Evolutionary conservation across 2,888 invertebrate genomes (phyloP).

Genomic region (Hirtodrosophila cameraria): DNA sequence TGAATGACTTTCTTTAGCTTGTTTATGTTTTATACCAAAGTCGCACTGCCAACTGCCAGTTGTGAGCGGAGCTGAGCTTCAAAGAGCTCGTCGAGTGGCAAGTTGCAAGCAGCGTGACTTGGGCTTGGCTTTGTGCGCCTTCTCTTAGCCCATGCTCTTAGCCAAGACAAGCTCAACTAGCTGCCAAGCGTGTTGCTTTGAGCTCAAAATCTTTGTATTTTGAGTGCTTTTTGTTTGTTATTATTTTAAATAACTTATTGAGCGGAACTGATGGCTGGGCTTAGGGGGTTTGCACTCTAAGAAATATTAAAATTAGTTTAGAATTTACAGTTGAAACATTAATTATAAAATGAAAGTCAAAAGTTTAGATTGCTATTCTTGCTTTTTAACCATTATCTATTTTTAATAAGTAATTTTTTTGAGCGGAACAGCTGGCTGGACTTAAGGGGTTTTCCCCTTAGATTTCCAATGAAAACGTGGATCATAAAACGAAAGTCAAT

Average conservation of each 20-base stretch:
- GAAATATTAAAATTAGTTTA: too few species aligned
- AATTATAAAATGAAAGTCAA: too few species aligned
- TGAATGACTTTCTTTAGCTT: slow-evolving; percentile 82
- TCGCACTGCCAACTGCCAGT: slow-evolving; percentile 7
- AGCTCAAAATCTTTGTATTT: neutral
- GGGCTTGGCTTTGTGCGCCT: slow-evolving; percentile 21
- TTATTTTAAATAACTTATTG: slow-evolving; percentile 26
- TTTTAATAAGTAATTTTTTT: too few species aligned
- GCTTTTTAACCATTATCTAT: too few species aligned
- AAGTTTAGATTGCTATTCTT: too few species aligned
- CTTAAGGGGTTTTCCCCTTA: too few species aligned
- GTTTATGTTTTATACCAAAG: slow-evolving; percentile 82
- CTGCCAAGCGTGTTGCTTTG: neutral
- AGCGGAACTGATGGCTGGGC: too few species aligned
- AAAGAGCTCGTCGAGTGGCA: slow-evolving; percentile 42
- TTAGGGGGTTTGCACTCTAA: too few species aligned
- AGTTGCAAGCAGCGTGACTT: slow-evolving; percentile 32
- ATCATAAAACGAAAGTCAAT: too few species aligned
- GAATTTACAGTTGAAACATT: too few species aligned
- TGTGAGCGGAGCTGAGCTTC: slow-evolving; percentile 29
- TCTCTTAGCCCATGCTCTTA: slow-evolving; percentile 48
- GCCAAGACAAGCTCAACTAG: neutral
- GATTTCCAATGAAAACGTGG: too few species aligned
- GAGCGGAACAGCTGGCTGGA: too few species aligned
- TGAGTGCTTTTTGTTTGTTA: slow-evolving; percentile 33